Base-by-base conservation (phyloP, 2,797 vertebrate genomes). In the Oryzias dopingdopingensis region DNA sequence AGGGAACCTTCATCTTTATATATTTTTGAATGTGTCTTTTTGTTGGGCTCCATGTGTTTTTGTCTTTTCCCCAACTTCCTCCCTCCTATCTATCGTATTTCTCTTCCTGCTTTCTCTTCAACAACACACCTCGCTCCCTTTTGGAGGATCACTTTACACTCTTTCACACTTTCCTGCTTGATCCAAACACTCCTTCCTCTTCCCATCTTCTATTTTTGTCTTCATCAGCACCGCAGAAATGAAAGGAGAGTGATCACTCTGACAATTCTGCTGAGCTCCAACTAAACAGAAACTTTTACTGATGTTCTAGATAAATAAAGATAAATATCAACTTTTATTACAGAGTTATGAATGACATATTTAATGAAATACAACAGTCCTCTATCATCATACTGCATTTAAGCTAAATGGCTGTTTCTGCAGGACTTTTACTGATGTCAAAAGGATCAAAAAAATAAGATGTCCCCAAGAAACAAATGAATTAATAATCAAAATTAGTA, bases 261-360 rank as follows among this genome's bases (percentile, higher is more conserved):
- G 79, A 74, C 70, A 75, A 81, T 79, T 74, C 72, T 64, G 63
- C 65, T 61, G 64, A 24, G 61, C 57, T 52, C 65, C 51, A 62
- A 58, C 72, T 63, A 64, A 80, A 66, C 41, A 70, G 74, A 72
- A 58, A 84, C 23, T 49, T 64, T 73, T 58, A 46, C 0, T n/a
- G 53, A 56, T 73, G 53, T 59, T 47, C 59, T 14, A 44, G 47
- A 18, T 18, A 18, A 18, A 18, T 18, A 18, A 18, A 18, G 18
- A 18, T 18, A 18, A 75, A 66, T 54, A 37, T 12, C 4, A 4
- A 37, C 29, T 32, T 7, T 37, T 12, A 12, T 12, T 37, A 63
- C 64, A 70, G 62, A 75, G 62, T 76, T 70, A 78, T 78, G 70
- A 74, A 80, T 83, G 71, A 50, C 71, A 69, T 61, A 47, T 78